Evolutionary conservation across 2,113 vertebrate species (phyloP).

Genomic region (Sterrhoptilus dennistouni): DNA sequence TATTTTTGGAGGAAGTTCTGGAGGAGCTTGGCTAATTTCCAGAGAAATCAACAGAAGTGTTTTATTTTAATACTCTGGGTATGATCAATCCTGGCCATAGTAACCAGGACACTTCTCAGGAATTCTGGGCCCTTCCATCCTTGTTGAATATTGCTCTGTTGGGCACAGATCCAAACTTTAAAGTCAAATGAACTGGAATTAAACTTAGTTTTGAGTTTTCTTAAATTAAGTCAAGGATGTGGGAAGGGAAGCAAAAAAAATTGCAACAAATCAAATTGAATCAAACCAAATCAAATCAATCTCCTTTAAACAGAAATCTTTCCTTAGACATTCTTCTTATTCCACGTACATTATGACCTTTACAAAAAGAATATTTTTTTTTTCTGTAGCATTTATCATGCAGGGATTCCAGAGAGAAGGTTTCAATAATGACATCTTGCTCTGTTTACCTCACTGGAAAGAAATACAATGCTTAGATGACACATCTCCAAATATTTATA

Average conservation of each 20-base stretch:
- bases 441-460: neutral
- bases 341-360: neutral
- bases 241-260: neutral
- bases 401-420: neutral
- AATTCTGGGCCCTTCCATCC: neutral
- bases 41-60: neutral
- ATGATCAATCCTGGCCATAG: neutral
- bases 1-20: neutral
- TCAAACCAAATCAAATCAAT: neutral
- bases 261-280: neutral
- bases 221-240: neutral
- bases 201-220: neutral
- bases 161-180: neutral
- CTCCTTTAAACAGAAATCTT: neutral
- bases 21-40: neutral
- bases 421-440: neutral
- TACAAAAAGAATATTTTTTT: neutral
- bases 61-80: neutral
- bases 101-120: neutral
- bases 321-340: neutral
- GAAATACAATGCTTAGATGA: neutral
- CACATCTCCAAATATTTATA: constrained; percentile 9
- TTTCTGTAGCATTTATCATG: neutral
- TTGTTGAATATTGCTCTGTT: neutral
- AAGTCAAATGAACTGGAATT: neutral